Percentiles rank a stretch among this genome's conserved stretches.
Evolutionary conservation across 1,140 invertebrate genomes (phyloP).

Genomic region (Caenorhabditis inopinata): DNA sequence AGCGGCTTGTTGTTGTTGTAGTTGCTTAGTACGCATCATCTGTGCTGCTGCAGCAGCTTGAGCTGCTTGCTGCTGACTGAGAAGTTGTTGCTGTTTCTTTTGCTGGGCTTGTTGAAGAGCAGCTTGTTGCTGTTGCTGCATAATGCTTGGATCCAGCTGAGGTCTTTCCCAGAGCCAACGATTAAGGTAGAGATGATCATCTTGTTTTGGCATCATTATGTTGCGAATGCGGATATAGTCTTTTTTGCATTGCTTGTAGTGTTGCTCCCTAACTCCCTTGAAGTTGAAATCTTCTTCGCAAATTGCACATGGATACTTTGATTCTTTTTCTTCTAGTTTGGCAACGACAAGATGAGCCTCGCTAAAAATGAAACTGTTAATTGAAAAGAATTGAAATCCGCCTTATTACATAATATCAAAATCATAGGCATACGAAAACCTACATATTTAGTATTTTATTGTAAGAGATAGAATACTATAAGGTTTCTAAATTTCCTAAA

Average conservation of each 20-base stretch:
- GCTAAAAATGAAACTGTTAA: slow-evolving; percentile 46
- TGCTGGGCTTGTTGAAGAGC: slow-evolving; percentile 42
- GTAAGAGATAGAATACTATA: too few relatives aligned
- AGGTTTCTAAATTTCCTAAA: too few relatives aligned
- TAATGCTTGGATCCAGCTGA: slow-evolving; percentile 44
- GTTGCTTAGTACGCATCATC: not conserved
- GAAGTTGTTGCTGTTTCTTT: slow-evolving; percentile 33
- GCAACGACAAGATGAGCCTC: slow-evolving; percentile 57
- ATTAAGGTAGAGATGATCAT: slow-evolving; percentile 42
- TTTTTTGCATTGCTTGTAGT: slow-evolving; percentile 48
- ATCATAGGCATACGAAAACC: too few relatives aligned
- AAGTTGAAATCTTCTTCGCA: slow-evolving; percentile 56
- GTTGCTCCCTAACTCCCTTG: slow-evolving; percentile 52
- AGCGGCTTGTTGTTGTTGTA: slow-evolving; percentile 36
- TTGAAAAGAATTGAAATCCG: too few relatives aligned
- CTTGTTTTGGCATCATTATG: slow-evolving; percentile 44
- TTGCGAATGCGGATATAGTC: slow-evolving; percentile 38
- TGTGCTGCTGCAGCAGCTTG: slow-evolving; percentile 16
- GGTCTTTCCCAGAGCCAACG: slow-evolving; percentile 51
- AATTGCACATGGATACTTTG: slow-evolving; percentile 57
- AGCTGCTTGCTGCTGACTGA: slow-evolving; percentile 7
- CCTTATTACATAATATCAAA: too few relatives aligned
- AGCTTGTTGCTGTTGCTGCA: slow-evolving; percentile 46
- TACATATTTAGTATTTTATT: too few relatives aligned
- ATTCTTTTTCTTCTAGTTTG: slow-evolving; percentile 51